Base-by-base conservation (phyloP, 2,888 invertebrate genomes). In the Falcaria lacertinaria region DNA sequence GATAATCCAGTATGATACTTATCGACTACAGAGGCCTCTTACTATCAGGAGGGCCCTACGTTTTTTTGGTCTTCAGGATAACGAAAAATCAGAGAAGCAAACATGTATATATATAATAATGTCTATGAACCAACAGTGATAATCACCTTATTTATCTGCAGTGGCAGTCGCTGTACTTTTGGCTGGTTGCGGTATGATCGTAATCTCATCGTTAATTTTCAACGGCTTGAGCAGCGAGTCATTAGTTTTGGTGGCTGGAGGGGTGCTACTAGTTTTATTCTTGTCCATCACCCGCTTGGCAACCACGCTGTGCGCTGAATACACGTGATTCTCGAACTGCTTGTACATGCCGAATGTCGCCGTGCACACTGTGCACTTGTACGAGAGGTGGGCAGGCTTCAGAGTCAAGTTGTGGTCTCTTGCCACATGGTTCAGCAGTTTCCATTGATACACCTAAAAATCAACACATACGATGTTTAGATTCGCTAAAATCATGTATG, bases 321-420 rank as follows among this genome's bases (percentile, higher is more conserved):
- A 97, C 4, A 97, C 97, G 77, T 97, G 97, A 76, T 95, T 97
- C 76, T 97, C 97, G 66, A 97, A 97, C 69, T 96, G 95, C 84
- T 96, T 96, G 90, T 97, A 97, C 96, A 97, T 96, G 64, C 96
- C 96, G 72, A 97, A 97, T 2, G 97, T 97, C 16, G 97, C 97
- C 33, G 97, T 96, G 80, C 97, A 97, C 19, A 97, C 97, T 8
- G 97, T 97, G 83, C 97, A 97, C 82, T 97, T 97, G 90, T 97
- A 97, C 22, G 97, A 97, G 44, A 97, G 90, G 79, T 97, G 97
- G 32, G 97, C 97, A 15, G 97, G 97, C 74, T 97, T 97, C 55
- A 98, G 83, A 28, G 96, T 95, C 91, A 97, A 93, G 69, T 94
- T 95, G 85, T 98, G 98, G 80, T 97, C 97, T 59, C 96, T 92